phyloP scores from a whole-genome alignment of 2,888 invertebrate species.

The Agriotes lineatus region DNA sequence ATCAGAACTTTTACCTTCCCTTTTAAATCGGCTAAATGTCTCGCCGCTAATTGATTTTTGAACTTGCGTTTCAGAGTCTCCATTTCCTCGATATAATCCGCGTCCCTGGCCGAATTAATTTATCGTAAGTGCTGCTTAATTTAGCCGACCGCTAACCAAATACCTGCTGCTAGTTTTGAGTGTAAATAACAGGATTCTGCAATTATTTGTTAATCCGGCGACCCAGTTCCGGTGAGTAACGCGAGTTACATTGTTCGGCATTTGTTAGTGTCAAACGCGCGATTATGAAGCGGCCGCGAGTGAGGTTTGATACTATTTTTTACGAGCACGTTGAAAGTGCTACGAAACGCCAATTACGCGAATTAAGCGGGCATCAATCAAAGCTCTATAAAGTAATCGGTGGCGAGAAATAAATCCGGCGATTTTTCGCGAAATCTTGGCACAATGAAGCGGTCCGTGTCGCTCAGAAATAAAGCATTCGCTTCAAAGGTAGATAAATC shows the following conservation, averaged over 20 bases:
- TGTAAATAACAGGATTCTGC: slow-evolving; percentile 27
- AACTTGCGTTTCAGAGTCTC: too few relatives aligned
- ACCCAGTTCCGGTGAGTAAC: slow-evolving; percentile 31
- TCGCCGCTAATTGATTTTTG: too few relatives aligned
- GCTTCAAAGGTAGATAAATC: slow-evolving; percentile 38
- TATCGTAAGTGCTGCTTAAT: slow-evolving; percentile 6
- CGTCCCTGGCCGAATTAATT: not conserved
- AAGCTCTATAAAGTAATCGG: slow-evolving; percentile 18
- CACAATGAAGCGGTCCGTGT: slow-evolving; percentile 30
- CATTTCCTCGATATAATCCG: too few relatives aligned
- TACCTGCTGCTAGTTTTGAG: slow-evolving; percentile 17
- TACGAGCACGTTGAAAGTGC: slow-evolving; percentile 13
- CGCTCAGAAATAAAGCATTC: slow-evolving; percentile 25
- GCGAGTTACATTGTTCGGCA: slow-evolving; percentile 29
- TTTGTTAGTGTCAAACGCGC: slow-evolving; percentile 30
- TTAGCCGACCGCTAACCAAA: slow-evolving; percentile 11
- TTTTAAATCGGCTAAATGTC: too few relatives aligned
- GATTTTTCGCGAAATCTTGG: slow-evolving; percentile 34
- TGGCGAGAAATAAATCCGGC: slow-evolving; percentile 31
- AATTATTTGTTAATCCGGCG: slow-evolving; percentile 22
- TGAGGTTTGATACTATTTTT: slow-evolving; percentile 3
- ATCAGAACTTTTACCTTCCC: too few relatives aligned
- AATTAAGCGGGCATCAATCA: slow-evolving; percentile 30
- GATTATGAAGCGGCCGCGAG: slow-evolving; percentile 19
- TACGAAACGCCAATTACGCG: slow-evolving; percentile 26